Conservation (phyloP, 2,113 vertebrate genomes). For the Melanerpes aurifrons region DNA sequence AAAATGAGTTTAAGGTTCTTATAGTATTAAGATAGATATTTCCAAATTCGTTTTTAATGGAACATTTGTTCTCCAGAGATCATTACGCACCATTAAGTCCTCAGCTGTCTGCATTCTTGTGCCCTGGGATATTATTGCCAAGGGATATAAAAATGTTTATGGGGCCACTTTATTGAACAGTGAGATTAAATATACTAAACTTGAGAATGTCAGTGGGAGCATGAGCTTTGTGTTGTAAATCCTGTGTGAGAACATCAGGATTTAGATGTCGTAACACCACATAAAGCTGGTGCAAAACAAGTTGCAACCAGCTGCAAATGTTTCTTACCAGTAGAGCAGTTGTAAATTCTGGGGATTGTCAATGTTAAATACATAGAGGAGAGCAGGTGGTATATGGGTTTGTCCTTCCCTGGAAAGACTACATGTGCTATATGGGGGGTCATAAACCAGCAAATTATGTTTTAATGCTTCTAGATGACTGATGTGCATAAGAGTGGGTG, state of each 20-base stretch:
- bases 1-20: constrained; percentile 64
- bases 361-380: background rate
- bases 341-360: background rate
- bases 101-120: background rate
- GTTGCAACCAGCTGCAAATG: background rate
- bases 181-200: constrained; percentile 40
- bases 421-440: background rate
- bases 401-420: background rate
- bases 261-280: rapidly evolving
- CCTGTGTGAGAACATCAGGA: background rate
- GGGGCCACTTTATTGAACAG: background rate
- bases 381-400: background rate
- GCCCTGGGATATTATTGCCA: background rate
- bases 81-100: constrained; percentile 30
- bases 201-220: background rate
- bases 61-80: constrained; percentile 62
- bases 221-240: background rate
- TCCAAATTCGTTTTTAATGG: constrained; percentile 62
- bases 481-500: rapidly evolving
- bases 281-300: background rate
- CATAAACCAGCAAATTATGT: background rate
- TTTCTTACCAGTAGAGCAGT: background rate
- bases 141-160: constrained; percentile 47
- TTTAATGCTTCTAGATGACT: background rate
- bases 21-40: constrained; percentile 46